Conservation (phyloP, 2,797 vertebrate species). For the Cryptoprocta ferox region DNA sequence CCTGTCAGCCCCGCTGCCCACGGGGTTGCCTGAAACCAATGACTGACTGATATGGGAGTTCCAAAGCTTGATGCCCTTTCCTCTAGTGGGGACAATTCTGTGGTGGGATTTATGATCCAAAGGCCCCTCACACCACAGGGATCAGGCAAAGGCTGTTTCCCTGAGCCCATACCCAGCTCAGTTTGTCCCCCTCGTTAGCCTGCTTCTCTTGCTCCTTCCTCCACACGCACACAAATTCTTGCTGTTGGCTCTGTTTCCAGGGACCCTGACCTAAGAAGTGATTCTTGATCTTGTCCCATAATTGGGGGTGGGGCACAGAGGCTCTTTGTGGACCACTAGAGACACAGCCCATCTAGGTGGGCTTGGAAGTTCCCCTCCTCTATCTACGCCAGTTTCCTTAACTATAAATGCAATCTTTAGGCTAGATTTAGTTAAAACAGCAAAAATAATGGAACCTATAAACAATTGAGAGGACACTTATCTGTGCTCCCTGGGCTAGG, state of each 20-base stretch:
- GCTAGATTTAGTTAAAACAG: constrained; percentile 3
- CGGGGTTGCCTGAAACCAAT: not conserved
- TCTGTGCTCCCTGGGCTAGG: not conserved
- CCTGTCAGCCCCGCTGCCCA: not conserved
- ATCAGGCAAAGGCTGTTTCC: rapidly evolving
- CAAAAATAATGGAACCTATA: not conserved
- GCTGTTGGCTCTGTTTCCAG: not conserved
- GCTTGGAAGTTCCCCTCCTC: not conserved
- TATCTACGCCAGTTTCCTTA: not conserved
- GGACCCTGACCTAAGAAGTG: not conserved
- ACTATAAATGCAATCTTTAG: not conserved
- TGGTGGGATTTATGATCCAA: not conserved
- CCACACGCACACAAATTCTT: not conserved
- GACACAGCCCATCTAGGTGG: not conserved
- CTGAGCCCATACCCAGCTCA: constrained; percentile 54
- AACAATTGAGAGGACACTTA: not conserved
- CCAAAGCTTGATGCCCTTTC: not conserved
- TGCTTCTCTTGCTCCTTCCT: constrained; percentile 59
- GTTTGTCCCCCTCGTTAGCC: not conserved
- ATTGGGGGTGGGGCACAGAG: not conserved
- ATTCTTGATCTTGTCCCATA: not conserved
- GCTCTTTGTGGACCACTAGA: not conserved
- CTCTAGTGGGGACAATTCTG: not conserved
- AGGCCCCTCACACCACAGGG: rapidly evolving
- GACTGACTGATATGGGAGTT: not conserved